Evolutionary conservation across 2,797 vertebrate species (phyloP), one percentile per base, ranked within the genome.

Genomic region (Ceryle rudis): DNA sequence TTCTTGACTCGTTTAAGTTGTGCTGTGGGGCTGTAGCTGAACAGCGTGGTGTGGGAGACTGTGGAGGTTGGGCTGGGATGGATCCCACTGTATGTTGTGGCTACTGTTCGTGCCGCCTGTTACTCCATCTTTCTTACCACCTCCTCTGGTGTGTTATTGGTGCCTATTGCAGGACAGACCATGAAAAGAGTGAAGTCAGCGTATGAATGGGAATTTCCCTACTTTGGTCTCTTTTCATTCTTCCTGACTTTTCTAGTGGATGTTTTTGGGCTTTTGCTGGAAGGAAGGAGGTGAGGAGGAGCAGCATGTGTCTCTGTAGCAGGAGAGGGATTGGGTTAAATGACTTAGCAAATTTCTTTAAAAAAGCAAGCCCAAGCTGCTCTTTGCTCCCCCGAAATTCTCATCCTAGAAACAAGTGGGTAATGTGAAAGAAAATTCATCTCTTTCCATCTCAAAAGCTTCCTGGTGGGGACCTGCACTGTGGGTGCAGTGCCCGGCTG

Each of bases 81-180:
- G 41, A 15, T 86, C 52, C 25, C n/a, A 1, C 23, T 52, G 23
- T 6, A 6, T 1, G 1, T 14, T 9, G 29, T 46, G 69, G 60
- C 42, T 70, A 2, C 39, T 1, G 2, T 18, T 26, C 0, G 1
- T 8, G 19, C 29, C 0, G 1, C 9, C n/a, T 20, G 14, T 62
- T 12, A 5, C 49, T 72, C 22, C 2, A 0, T 44, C 35, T 31
- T 35, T 42, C 55, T 69, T 55, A 2, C n/a, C 15, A 5, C 25
- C 17, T 21, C 6, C 8, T 33, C 54, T 64, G 26, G 23, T 42
- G 26, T 62, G 28, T 13, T 14, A 2, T 12, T n/a, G 16, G 18
- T 49, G 35, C 31, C 29, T 42, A 0, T 6, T 51, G 46, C 47
- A 54, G 69, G 23, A 29, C 19, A 29, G 46, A 42, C 14, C 25